These are phyloP conservation scores for Limnodromus scolopaceus DNA, from an alignment of 2,797 vertebrate species.

Conservation along the genomic window DNA sequence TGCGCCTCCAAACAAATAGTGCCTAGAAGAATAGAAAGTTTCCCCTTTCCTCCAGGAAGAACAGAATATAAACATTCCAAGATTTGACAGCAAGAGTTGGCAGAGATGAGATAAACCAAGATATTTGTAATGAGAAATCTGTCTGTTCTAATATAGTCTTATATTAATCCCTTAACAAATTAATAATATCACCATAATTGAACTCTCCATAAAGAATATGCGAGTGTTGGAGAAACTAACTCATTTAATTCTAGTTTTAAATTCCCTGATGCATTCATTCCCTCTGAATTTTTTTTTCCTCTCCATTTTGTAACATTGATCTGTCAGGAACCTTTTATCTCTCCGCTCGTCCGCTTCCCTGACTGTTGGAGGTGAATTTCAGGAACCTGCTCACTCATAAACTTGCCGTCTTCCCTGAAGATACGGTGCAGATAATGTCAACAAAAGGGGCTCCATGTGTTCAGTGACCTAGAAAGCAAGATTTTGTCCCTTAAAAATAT, in stretches of 20 bases:
- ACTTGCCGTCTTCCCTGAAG: background rate
- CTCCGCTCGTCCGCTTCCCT: background rate
- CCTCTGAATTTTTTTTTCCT: background rate
- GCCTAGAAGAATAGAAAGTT: background rate
- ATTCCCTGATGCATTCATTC: background rate
- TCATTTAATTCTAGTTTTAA: background rate
- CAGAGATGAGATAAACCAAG: background rate
- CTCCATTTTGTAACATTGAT: background rate
- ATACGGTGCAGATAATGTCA: background rate
- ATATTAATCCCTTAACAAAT: conserved; percentile 10
- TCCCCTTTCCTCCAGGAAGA: background rate
- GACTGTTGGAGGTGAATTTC: conserved; percentile 14
- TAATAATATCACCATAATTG: background rate
- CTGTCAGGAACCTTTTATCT: background rate
- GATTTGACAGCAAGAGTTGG: background rate
- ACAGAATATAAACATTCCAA: background rate
- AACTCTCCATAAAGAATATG: background rate
- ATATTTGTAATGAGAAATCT: background rate
- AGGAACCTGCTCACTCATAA: background rate
- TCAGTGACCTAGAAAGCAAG: conserved; percentile 19
- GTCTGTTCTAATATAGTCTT: background rate
- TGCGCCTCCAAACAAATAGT: background rate
- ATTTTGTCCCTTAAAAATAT: background rate
- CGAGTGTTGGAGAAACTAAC: background rate
- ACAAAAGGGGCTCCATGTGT: background rate